These are phyloP conservation scores for Manis crassicaudata DNA, from an alignment of 2,797 vertebrate genomes.

Conservation along the genomic window DNA sequence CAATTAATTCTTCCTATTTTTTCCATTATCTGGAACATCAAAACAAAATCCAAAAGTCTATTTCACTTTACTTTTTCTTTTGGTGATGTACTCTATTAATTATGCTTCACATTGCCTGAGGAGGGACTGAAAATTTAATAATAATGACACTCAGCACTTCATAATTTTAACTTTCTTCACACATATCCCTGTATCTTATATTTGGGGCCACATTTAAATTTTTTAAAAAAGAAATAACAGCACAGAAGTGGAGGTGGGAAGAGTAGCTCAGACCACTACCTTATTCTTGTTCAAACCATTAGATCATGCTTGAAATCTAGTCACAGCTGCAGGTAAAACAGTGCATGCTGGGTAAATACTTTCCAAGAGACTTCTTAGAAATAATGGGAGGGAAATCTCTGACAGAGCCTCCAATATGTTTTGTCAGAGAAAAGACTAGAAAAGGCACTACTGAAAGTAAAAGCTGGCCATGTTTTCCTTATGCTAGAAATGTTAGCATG, in stretches of 20 bases:
- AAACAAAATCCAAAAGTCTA: background rate
- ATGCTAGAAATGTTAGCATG: background rate
- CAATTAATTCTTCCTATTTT: constrained; percentile 18
- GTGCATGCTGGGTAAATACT: background rate
- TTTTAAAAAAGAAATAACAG: constrained; percentile 15
- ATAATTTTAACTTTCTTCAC: background rate
- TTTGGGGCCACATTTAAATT: background rate
- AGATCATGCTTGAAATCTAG: background rate
- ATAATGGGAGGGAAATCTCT: background rate
- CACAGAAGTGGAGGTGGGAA: background rate
- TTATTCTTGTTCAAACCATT: background rate
- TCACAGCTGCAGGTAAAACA: background rate
- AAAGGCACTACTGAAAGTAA: background rate
- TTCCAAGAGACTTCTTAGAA: background rate
- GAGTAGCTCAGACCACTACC: background rate
- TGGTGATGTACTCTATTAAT: constrained; percentile 16
- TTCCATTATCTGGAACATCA: constrained; percentile 42
- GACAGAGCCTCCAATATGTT: background rate
- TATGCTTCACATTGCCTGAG: background rate
- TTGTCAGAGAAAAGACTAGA: background rate
- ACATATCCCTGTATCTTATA: background rate
- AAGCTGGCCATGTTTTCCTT: background rate
- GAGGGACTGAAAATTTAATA: constrained; percentile 5
- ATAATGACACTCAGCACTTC: background rate
- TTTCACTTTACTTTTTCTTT: constrained; percentile 25